Evolutionary conservation across 2,113 vertebrate species (phyloP).

Genomic region (Glaucidium brasilianum): DNA sequence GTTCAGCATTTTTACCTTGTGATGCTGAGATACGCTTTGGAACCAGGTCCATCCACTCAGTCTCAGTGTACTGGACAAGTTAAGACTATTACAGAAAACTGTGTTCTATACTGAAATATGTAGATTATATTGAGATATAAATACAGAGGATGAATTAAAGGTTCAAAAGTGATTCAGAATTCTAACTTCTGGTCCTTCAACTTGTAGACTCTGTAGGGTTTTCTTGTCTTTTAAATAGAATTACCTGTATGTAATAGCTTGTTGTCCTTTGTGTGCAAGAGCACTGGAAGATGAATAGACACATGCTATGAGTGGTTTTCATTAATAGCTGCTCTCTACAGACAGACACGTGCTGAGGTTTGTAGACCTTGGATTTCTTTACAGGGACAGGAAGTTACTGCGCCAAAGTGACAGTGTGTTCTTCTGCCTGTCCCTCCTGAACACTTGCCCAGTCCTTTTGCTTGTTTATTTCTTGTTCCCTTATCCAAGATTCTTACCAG

Average conservation of each 20-base stretch:
- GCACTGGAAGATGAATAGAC: not conserved
- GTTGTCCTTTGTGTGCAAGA: not conserved
- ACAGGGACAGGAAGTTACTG: not conserved
- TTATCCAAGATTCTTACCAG: not conserved
- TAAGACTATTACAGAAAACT: not conserved
- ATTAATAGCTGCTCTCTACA: not conserved
- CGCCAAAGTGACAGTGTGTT: fast-evolving
- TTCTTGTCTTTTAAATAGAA: not conserved
- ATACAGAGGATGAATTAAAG: not conserved
- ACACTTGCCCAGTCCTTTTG: not conserved
- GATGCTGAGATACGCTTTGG: not conserved
- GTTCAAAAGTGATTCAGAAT: not conserved
- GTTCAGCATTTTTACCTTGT: not conserved
- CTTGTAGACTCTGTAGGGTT: not conserved
- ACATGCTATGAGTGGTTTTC: not conserved
- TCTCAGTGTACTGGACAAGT: not conserved
- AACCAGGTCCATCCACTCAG: not conserved
- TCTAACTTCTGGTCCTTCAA: not conserved
- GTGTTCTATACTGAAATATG: not conserved
- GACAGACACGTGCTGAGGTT: not conserved
- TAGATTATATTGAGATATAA: not conserved
- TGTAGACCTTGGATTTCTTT: not conserved
- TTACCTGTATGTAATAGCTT: not conserved
- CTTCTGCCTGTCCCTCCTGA: not conserved
- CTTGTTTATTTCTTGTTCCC: not conserved